These are phyloP conservation scores for Xanthorhoe spadicearia DNA, from an alignment of 2,888 invertebrate genomes.

Conservation along the genomic window DNA sequence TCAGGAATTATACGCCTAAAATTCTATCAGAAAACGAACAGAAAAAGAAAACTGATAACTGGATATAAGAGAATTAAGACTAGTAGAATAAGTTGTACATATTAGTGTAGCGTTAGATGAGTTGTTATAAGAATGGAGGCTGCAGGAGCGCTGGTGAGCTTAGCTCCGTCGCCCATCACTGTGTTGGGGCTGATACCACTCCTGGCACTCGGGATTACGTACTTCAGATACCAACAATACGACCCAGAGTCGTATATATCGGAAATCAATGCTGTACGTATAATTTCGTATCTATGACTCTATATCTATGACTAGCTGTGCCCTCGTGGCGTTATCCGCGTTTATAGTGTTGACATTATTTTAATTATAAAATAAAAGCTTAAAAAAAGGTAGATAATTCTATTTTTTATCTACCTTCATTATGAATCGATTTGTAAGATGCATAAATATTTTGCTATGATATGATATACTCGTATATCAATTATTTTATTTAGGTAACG, in stretches of 20 bases:
- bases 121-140: slow-evolving; percentile 75
- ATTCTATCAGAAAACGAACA: slow-evolving; percentile 86
- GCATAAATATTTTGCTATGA: no score
- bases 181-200: slow-evolving; percentile 91
- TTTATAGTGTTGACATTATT: no score
- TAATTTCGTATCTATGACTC: background rate
- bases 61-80: slow-evolving; percentile 85
- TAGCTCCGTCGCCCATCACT: slow-evolving; percentile 86
- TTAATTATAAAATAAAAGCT: no score
- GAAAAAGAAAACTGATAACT: slow-evolving; percentile 84
- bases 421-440: no score
- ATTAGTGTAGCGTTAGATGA: slow-evolving; percentile 77
- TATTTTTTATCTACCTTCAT: no score
- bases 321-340: no score
- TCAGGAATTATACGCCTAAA: slow-evolving; percentile 90
- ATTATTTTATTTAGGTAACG: no score
- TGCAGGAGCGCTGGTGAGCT: slow-evolving; percentile 82
- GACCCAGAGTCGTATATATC: slow-evolving; percentile 93
- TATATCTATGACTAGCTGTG: no score
- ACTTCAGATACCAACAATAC: slow-evolving; percentile 91
- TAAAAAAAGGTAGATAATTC: no score
- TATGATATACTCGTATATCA: no score
- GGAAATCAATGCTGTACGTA: slow-evolving; percentile 88
- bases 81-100: slow-evolving; percentile 80
- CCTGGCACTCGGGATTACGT: slow-evolving; percentile 91